These are phyloP conservation scores for Drosophila pandora DNA, from an alignment of 1,140 invertebrate species.

Conservation along the genomic window DNA sequence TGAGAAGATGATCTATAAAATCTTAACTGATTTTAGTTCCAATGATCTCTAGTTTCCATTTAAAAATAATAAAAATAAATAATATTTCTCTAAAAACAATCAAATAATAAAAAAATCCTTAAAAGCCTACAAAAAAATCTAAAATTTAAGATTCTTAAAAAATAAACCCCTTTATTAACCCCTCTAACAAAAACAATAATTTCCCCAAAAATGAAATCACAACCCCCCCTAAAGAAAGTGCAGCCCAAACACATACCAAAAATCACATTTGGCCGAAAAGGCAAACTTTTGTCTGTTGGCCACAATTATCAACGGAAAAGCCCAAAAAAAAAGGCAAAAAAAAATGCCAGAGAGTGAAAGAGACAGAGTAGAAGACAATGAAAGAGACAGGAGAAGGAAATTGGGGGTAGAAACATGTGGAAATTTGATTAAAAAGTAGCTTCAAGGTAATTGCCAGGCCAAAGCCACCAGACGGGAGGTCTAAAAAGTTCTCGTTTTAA, in stretches of 20 bases:
- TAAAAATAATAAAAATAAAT: too few relatives aligned
- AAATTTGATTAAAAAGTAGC: slow-evolving; percentile 79
- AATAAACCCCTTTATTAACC: too few relatives aligned
- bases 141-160: too few relatives aligned
- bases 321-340: not conserved
- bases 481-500: not conserved
- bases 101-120: too few relatives aligned
- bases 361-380: not conserved
- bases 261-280: slow-evolving; percentile 14
- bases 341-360: not conserved
- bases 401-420: slow-evolving; percentile 49
- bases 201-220: not conserved
- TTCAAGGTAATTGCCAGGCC: slow-evolving; percentile 69
- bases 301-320: slow-evolving; percentile 41
- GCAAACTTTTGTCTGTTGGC: slow-evolving; percentile 42
- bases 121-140: too few relatives aligned
- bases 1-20: too few relatives aligned
- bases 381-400: slow-evolving; percentile 20
- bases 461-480: slow-evolving; percentile 25
- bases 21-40: too few relatives aligned
- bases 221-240: not conserved
- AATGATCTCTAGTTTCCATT: too few relatives aligned
- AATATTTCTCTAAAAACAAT: too few relatives aligned
- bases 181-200: too few relatives aligned
- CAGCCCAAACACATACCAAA: slow-evolving; percentile 1